phyloP scores from a whole-genome alignment of 2,113 vertebrate species.

The Syrmaticus mikado region DNA sequence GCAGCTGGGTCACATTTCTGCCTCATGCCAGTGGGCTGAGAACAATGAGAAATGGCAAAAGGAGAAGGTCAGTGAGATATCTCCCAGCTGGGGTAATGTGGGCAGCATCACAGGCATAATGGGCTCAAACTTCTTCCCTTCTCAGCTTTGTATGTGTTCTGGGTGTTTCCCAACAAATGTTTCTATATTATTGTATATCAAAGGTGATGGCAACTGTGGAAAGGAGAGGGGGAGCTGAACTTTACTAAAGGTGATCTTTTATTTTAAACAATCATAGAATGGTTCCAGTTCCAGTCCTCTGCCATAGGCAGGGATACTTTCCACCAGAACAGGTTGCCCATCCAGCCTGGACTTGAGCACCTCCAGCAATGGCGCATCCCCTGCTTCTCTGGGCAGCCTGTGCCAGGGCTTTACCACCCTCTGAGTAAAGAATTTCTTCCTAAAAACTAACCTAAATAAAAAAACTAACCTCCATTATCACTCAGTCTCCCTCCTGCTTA shows the following conservation, averaged over 20 bases:
- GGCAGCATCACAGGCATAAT: neutral
- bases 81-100: fast-evolving
- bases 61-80: neutral
- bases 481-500: too few species aligned
- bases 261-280: neutral
- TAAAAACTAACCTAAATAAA: neutral
- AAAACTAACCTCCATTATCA: neutral
- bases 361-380: neutral
- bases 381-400: neutral
- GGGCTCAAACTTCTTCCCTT: neutral
- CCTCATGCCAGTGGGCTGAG: fast-evolving
- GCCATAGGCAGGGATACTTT: neutral
- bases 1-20: neutral
- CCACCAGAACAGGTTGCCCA: neutral
- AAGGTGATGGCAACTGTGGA: neutral
- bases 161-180: neutral
- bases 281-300: neutral
- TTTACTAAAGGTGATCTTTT: neutral
- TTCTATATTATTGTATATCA: neutral
- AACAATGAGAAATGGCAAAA: neutral
- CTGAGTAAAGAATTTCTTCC: neutral
- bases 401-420: neutral
- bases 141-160: neutral
- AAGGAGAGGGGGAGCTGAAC: neutral
- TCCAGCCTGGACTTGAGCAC: neutral